phyloP scores from a whole-genome alignment of 2,888 invertebrate species.

The Rotaria socialis region DNA sequence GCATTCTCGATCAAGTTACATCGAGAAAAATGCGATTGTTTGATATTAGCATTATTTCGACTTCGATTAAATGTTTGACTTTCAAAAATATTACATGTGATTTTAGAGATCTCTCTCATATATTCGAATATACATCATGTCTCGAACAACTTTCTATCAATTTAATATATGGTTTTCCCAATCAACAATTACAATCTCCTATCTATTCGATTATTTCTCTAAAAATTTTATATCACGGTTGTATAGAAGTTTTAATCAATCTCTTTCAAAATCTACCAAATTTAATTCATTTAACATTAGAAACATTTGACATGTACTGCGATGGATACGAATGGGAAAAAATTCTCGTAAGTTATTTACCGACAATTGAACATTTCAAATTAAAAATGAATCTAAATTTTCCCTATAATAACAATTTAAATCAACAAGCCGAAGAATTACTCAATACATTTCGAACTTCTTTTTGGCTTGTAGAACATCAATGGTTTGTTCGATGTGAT shows the following conservation, averaged over 20 bases:
- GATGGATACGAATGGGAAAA: background rate
- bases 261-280: background rate
- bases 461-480: background rate
- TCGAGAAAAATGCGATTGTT: background rate
- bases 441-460: background rate
- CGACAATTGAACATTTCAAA: background rate
- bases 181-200: background rate
- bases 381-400: background rate
- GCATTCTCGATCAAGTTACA: background rate
- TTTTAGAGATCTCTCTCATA: background rate
- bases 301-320: background rate
- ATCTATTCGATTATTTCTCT: background rate
- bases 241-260: background rate
- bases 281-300: background rate
- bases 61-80: background rate
- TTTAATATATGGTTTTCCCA: background rate
- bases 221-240: background rate
- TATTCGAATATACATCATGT: background rate
- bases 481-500: background rate
- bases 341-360: background rate
- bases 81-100: background rate
- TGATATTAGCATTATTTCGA: background rate
- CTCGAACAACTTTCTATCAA: background rate
- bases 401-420: background rate
- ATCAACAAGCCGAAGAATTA: background rate